Base-by-base conservation (phyloP, 2,797 vertebrate genomes). In the Acrossocheilus wenchowensis region DNA sequence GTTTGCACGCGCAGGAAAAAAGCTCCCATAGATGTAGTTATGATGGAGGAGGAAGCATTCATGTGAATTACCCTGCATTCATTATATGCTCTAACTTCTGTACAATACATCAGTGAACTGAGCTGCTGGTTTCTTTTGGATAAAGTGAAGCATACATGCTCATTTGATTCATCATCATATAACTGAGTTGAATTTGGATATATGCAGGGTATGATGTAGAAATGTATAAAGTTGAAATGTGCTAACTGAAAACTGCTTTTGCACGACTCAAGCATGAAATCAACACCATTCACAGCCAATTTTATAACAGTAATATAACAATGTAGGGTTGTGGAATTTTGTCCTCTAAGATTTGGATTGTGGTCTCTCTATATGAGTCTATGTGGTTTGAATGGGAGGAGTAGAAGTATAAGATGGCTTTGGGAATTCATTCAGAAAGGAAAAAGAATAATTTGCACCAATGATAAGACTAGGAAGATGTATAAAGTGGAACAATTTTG, bases 11-110 rank as follows among this genome's bases (percentile, higher is more conserved):
- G 60, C 43, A 30, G 26, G 43, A 68, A 68, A 84, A 41, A 30
- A 50, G 14, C 26, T 66, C 41, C 23, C 21, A 39, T 45, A 84
- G 81, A 82, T 72, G 82, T 78, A 77, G 82, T 52, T 66, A 75
- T 50, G 82, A 41, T 66, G 60, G 36, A 84, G 45, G 54, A 73
- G 34, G 52, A 74, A 84, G 39, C 30, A 10, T 77, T 84, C 82
- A 66, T 2, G 6, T 36, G 30, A 77, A 84, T 66, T 52, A 26
- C 21, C 23, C 30, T 66, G 72, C 43, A 77, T 77, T 77, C 21
- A 52, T 84, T 30, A 45, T 30, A 45, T 15, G 39, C 17, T 62
- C 26, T 52, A 64, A 68, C 60, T 68, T 68, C 78, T 36, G 78
- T 50, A 68, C 62, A 68, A 36, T 23, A 50, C 41, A 77, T 50